Base-by-base conservation (phyloP, 2,888 invertebrate species). In the Melipona bicolor region DNA sequence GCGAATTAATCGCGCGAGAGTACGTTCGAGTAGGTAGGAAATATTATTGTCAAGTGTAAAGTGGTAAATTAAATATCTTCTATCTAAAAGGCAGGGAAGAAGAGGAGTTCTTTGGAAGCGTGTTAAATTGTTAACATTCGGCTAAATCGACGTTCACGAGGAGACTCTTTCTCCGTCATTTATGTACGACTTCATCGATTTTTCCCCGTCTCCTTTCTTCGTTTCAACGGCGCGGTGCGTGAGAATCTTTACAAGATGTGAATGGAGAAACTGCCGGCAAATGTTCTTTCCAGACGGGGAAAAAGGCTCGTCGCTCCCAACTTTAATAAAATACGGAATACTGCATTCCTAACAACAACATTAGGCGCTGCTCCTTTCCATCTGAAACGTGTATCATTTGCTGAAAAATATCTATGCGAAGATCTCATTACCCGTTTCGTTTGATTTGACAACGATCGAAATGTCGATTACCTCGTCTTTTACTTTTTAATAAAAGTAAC, bases 131-230 rank as follows among this genome's bases (percentile, higher is more conserved):
- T 67, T 79, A 43, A 68, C 4, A 49, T 9, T 27, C 50, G 11
- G 32, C 9, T 50, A 59, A 69, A 32, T 54, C 32, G 61, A 24
- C 21, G 72, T 70, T 83, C 76, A 61, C 36, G 56, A 62, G 59
- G 59, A 71, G 61, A 81, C 72, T 70, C 24, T 43, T 52, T 36
- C 32, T 49, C 68, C 71, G 49, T 81, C 72, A 84, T 85, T 84
- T 86, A 86, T 85, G 73, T 64, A 81, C 68, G 59, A 77, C 73
- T 73, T 79, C 71, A 71, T 83, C 54, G 83, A 75, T 77, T 79
- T 83, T 19, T 3, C 67, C 6, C 19, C 19, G 43, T 9, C 56
- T 56, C n/a, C n/a, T 32, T 62, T 59, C 17, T 43, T 56, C 52
- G 54, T 54, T 62, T 36, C 62, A 43, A 50, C 61, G 24, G 4